These are phyloP conservation scores for Eremophila alpestris DNA, from an alignment of 2,797 vertebrate genomes.

Conservation along the genomic window DNA sequence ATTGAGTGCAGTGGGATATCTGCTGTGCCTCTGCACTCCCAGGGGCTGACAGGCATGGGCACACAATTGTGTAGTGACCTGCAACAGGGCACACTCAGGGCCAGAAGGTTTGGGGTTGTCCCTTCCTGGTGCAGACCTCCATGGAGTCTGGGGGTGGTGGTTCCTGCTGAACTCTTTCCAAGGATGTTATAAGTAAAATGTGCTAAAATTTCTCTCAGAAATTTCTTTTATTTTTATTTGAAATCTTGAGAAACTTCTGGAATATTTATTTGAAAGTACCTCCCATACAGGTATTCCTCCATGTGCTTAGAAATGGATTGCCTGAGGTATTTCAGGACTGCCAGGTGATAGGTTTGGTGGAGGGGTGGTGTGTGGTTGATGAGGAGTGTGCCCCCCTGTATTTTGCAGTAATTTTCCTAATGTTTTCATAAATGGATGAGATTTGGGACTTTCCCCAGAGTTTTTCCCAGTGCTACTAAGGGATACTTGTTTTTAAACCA, in stretches of 20 bases:
- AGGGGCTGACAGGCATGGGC: accelerated
- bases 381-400: accelerated
- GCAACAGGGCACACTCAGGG: not conserved
- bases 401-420: not conserved
- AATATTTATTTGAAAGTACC: not conserved
- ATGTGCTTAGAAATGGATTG: not conserved
- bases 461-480: not conserved
- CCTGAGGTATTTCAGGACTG: not conserved
- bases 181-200: not conserved
- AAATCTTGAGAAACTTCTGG: not conserved
- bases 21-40: accelerated
- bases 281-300: not conserved
- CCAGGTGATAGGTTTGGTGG: not conserved
- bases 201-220: not conserved
- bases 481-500: not conserved
- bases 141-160: accelerated
- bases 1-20: not conserved
- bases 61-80: no score
- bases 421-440: not conserved
- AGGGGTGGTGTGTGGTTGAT: accelerated
- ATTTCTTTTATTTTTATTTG: not conserved
- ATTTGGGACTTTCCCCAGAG: not conserved
- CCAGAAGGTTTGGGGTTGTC: not conserved
- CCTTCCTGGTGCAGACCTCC: no score
- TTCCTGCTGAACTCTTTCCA: not conserved